Evolutionary conservation across 2,888 invertebrate genomes (phyloP).

Genomic region (Hesperia comma): DNA sequence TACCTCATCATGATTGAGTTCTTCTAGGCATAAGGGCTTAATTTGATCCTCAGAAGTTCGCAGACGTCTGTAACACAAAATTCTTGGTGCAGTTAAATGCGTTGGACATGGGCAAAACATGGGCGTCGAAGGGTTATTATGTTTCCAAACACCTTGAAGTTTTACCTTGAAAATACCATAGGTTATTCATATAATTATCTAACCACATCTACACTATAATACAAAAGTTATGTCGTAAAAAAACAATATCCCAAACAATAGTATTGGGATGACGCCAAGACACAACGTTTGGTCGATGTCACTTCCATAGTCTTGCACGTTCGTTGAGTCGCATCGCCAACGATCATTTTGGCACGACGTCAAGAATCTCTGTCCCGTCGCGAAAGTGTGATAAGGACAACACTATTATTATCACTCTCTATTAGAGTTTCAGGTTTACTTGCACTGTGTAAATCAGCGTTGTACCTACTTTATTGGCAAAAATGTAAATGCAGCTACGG

Average conservation of each 20-base stretch:
- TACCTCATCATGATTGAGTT: too few species aligned
- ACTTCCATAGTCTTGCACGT: conserved; percentile 20
- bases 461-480: neutral
- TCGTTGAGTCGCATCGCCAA: conserved; percentile 29
- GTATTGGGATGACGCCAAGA: conserved; percentile 32
- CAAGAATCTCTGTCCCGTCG: conserved; percentile 39
- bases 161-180: too few species aligned
- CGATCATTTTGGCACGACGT: conserved; percentile 42
- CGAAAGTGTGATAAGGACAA: conserved; percentile 32
- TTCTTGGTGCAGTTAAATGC: too few species aligned
- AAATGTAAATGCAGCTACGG: too few species aligned
- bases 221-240: conserved; percentile 20
- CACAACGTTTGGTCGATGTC: conserved; percentile 33
- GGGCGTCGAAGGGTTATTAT: too few species aligned
- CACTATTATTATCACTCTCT: conserved; percentile 25
- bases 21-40: too few species aligned
- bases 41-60: too few species aligned
- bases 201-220: conserved; percentile 9
- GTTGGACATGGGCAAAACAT: too few species aligned
- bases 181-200: too few species aligned
- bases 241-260: conserved; percentile 36
- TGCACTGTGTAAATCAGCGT: conserved; percentile 6
- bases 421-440: conserved; percentile 11
- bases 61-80: too few species aligned
- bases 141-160: too few species aligned